phyloP scores from a whole-genome alignment of 2,888 invertebrate genomes.

The Psylliodes chrysocephalus region DNA sequence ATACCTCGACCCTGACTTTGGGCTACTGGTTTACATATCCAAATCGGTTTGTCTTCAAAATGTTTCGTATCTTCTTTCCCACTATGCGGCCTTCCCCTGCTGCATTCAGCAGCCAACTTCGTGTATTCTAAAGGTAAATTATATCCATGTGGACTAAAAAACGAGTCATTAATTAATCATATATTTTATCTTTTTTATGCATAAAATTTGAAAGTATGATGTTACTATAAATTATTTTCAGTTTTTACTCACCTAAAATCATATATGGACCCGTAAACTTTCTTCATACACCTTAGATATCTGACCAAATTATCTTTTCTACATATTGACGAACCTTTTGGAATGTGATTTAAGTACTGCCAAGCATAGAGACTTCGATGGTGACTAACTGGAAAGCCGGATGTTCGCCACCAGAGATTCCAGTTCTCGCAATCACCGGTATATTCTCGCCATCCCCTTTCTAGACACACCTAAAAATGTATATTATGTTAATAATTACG shows the following conservation, averaged over 20 bases:
- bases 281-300: conserved; percentile 82
- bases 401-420: conserved; percentile 88
- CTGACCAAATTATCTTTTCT: conserved; percentile 84
- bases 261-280: conserved; percentile 82
- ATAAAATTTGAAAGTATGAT: no score
- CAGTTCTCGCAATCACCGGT: conserved; percentile 75
- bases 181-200: no score
- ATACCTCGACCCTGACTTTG: conserved; percentile 88
- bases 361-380: conserved; percentile 75
- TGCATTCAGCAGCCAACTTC: conserved; percentile 83
- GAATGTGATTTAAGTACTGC: conserved; percentile 88
- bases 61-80: conserved; percentile 64
- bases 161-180: no score
- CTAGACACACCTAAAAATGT: conserved; percentile 76
- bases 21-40: conserved; percentile 91
- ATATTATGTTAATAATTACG: no score
- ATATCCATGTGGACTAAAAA: conserved; percentile 80
- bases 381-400: conserved; percentile 74
- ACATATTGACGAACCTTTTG: conserved; percentile 85
- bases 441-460: conserved; percentile 84
- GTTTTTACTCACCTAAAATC: conserved; percentile 85
- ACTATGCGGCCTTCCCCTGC: conserved; percentile 61
- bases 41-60: conserved; percentile 67
- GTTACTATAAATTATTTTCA: no score
- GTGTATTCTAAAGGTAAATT: conserved; percentile 87